Evolutionary conservation across 2,888 invertebrate species (phyloP), one percentile per base, ranked within the genome.

Genomic region (Cheilosia urbana): DNA sequence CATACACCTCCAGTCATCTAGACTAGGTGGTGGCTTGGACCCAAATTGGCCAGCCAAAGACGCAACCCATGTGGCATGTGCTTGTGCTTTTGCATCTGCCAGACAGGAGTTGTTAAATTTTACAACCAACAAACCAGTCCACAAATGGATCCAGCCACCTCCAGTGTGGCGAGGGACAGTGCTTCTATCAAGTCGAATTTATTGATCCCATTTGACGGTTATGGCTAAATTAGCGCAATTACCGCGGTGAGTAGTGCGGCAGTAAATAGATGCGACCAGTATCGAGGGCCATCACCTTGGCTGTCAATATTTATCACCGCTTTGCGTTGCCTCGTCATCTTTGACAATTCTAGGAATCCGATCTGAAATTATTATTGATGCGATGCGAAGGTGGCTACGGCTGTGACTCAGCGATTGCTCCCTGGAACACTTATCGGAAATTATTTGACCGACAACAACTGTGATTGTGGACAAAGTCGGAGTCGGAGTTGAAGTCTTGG

Each of bases 181-280:
- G 66, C 60, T 72, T 66, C 17, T 19, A 60, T 66, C 73, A 68
- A 63, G 49, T 53, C 49, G 60, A 81, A 81, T 85, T 85, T 85
- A 85, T 85, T 72, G 85, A 76, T 72, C 66, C 62, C 49, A 85
- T 85, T 85, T 72, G 85, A 85, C 76, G 85, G 76, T 81, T 85
- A 85, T 81, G 57, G 72, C 85, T 85, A 85, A 85, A 85, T 85
- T 85, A 85, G 76, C 85, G 76, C 85, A 85, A 85, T 85, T 81
- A 85, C 71, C 42, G 66, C 49, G 34, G 45, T 17, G 51, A 15
- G 15, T 15, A 15, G 53, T n/a, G n/a, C n/a, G 15, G n/a, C 4
- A 13, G 1, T 21, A 11, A 15, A 45, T 45, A 17, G 45, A 19
- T 47, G 34, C 37, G n/a, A 19, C 21, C 53, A 37, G 37, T 17